A percentile compares a stretch with the other conserved stretches of the same genome.
phyloP scores from a whole-genome alignment of 2,888 invertebrate genomes.

The Tribolium freemani region DNA sequence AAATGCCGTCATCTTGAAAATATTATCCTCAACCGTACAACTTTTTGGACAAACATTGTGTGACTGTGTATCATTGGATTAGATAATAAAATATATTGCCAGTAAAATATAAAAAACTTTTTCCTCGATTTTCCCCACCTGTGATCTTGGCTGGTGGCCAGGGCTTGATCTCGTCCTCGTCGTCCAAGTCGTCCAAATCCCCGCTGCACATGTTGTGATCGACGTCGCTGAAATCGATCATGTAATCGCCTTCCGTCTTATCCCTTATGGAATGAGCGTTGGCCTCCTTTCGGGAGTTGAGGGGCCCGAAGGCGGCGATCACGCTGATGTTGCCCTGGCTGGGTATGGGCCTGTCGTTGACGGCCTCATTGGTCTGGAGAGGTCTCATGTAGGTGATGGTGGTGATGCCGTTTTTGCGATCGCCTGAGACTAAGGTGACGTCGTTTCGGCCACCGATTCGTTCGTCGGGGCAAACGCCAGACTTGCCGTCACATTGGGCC shows the following conservation, averaged over 20 bases:
- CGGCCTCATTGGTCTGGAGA: constrained; percentile 81
- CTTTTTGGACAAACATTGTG: too few species aligned
- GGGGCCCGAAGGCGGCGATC: constrained; percentile 89
- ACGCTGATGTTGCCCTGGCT: constrained; percentile 74
- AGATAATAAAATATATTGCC: background rate
- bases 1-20: too few species aligned
- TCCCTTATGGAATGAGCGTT: constrained; percentile 85
- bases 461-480: constrained; percentile 89
- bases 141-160: constrained; percentile 80
- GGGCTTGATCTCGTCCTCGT: constrained; percentile 73
- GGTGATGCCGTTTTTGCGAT: constrained; percentile 84
- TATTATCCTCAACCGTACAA: too few species aligned
- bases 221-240: constrained; percentile 82
- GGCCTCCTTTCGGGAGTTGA: constrained; percentile 85
- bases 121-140: constrained; percentile 54
- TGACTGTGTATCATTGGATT: too few species aligned
- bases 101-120: constrained; percentile 13
- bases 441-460: constrained; percentile 86
- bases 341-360: constrained; percentile 72
- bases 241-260: constrained; percentile 79
- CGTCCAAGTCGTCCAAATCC: constrained; percentile 75
- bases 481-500: constrained; percentile 85
- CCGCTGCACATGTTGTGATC: constrained; percentile 82
- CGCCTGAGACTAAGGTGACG: constrained; percentile 81
- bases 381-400: constrained; percentile 85